These are phyloP conservation scores for Peribatodes rhomboidaria DNA, from an alignment of 2,888 invertebrate species.

Conservation along the genomic window DNA sequence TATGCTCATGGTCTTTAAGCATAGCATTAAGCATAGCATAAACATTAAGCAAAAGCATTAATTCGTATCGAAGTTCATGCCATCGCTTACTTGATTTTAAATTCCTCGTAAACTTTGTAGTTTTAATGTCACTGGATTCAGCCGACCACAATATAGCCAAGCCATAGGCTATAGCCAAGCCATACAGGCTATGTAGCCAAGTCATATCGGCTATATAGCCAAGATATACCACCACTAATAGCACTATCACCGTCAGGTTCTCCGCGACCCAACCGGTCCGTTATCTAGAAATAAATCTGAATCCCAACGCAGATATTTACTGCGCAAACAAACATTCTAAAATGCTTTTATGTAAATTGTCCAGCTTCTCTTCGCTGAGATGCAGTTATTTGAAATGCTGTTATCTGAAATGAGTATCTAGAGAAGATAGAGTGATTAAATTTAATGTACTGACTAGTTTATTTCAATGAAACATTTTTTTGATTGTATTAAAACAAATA, in stretches of 20 bases:
- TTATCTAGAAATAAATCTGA: constrained; percentile 45
- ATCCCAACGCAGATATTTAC: constrained; percentile 40
- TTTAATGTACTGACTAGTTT: constrained; percentile 5
- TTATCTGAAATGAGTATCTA: constrained; percentile 25
- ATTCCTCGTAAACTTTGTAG: constrained; percentile 7
- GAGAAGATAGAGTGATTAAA: constrained; percentile 26
- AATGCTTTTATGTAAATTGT: constrained; percentile 40
- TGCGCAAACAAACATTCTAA: constrained; percentile 38
- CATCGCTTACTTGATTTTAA: background rate
- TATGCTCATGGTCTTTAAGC: background rate
- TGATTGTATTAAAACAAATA: no score
- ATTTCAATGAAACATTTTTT: no score
- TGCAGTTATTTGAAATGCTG: constrained; percentile 16
- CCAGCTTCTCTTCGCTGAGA: constrained; percentile 21
- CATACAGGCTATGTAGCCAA: background rate
- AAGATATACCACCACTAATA: background rate
- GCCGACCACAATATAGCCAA: no score
- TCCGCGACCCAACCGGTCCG: constrained; percentile 33
- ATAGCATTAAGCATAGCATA: no score
- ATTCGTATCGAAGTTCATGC: constrained; percentile 3
- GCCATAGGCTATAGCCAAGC: background rate
- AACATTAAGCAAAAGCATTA: no score
- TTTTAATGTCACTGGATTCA: constrained; percentile 9
- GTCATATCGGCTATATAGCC: background rate
- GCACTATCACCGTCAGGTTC: constrained; percentile 3